phyloP scores from a whole-genome alignment of 2,888 invertebrate species.

The Amaurobius ferox region DNA sequence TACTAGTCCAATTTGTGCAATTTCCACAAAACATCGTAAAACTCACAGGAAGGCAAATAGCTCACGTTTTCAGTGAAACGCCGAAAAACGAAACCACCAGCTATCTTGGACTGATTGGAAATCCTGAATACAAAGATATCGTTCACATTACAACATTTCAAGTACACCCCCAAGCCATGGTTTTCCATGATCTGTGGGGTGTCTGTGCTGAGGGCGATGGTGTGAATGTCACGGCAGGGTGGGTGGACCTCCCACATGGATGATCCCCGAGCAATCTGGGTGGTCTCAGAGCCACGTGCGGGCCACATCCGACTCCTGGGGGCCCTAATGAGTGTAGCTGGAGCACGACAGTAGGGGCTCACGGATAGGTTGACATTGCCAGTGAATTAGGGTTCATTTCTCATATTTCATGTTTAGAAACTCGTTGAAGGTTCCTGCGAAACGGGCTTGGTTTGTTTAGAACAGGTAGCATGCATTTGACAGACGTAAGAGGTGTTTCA shows the following conservation, averaged over 20 bases:
- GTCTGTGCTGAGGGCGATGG: constrained; percentile 2
- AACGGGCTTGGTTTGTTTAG: too few species aligned
- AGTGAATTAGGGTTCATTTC: not conserved
- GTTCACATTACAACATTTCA: not conserved
- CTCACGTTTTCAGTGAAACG: too few species aligned
- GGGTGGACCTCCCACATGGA: constrained; percentile 12
- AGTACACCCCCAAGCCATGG: not conserved
- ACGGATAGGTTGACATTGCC: not conserved
- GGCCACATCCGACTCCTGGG: not conserved
- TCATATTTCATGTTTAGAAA: not conserved
- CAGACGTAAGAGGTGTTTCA: too few species aligned
- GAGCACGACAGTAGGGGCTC: not conserved
- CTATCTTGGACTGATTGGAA: too few species aligned
- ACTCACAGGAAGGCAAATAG: too few species aligned
- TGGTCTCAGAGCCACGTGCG: not conserved
- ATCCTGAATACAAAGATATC: too few species aligned
- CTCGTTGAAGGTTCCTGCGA: too few species aligned
- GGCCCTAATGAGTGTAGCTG: not conserved
- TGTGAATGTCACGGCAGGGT: constrained; percentile 12
- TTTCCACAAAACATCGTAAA: too few species aligned
- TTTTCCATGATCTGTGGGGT: constrained; percentile 9
- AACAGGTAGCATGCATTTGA: too few species aligned
- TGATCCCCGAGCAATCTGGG: not conserved
- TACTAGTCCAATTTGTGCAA: too few species aligned
- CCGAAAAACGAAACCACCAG: too few species aligned